phyloP scores from a whole-genome alignment of 2,113 vertebrate genomes.

The Hippocampus comes region DNA sequence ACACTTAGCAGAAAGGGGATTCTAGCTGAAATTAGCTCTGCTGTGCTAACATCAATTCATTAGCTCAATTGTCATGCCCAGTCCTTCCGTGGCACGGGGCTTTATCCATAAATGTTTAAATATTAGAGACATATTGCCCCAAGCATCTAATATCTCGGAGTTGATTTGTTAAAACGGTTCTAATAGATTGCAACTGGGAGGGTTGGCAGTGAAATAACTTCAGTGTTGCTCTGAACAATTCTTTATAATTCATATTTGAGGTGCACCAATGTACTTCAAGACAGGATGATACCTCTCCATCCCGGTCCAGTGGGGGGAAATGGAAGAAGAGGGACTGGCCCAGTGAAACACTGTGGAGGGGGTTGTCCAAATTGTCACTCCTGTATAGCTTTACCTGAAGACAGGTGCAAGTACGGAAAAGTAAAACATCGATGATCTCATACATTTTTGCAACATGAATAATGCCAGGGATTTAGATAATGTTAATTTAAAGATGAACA shows the following conservation, averaged over 20 bases:
- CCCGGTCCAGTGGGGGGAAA: constrained; percentile 88
- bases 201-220: too few relatives aligned
- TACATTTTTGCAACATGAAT: neutral
- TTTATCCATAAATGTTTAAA: too few relatives aligned
- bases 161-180: neutral
- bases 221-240: neutral
- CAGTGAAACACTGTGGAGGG: constrained; percentile 89
- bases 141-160: neutral
- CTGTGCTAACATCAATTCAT: neutral
- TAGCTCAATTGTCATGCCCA: neutral
- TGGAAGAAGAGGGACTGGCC: constrained; percentile 96
- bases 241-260: neutral
- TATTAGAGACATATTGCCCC: neutral
- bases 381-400: constrained; percentile 91
- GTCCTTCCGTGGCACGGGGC: neutral
- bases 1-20: too few relatives aligned
- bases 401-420: neutral
- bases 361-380: constrained; percentile 94
- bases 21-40: too few relatives aligned
- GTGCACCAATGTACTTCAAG: too few relatives aligned
- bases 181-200: too few relatives aligned
- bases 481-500: constrained; percentile 23
- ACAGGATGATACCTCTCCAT: constrained; percentile 89
- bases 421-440: neutral
- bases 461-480: neutral